Evolutionary conservation across 2,113 vertebrate species (phyloP).

Genomic region (Paratilapia polleni): DNA sequence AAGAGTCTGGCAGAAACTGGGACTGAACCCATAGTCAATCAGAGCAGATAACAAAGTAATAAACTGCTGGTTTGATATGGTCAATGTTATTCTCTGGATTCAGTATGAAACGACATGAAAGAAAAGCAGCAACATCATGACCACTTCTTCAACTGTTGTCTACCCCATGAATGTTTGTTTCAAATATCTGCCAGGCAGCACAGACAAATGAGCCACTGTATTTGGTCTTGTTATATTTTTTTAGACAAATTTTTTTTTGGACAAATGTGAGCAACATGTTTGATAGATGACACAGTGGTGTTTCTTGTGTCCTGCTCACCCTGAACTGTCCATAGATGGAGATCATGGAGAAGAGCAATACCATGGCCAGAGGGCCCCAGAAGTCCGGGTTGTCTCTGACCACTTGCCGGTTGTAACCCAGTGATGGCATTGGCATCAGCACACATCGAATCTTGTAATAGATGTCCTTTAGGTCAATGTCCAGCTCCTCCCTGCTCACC

Average conservation of each 20-base stretch:
- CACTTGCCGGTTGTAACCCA: conserved; percentile 98
- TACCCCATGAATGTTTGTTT: neutral
- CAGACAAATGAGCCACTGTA: too few species aligned
- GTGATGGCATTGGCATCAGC: conserved; percentile 97
- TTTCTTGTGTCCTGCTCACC: conserved; percentile 79
- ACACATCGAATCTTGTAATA: conserved; percentile 99
- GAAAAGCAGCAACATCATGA: accelerated
- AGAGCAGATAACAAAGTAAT: neutral
- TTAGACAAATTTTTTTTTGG: too few species aligned
- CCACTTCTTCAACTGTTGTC: neutral
- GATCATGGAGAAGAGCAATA: conserved; percentile 99
- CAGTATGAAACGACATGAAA: neutral
- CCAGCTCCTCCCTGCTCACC: conserved; percentile 89
- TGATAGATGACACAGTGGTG: neutral
- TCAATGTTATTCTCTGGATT: neutral
- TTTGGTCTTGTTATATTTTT: neutral
- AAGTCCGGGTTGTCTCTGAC: conserved; percentile 99
- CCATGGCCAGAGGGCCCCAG: conserved; percentile 96
- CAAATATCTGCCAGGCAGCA: neutral
- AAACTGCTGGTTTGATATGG: neutral
- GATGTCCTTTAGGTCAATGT: conserved; percentile 98
- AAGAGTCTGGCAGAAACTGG: neutral
- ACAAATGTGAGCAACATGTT: neutral
- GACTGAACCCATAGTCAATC: neutral
- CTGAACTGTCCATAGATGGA: conserved; percentile 98